These are phyloP conservation scores for Drosophila kepulauana DNA, from an alignment of 1,140 invertebrate species.

Conservation along the genomic window DNA sequence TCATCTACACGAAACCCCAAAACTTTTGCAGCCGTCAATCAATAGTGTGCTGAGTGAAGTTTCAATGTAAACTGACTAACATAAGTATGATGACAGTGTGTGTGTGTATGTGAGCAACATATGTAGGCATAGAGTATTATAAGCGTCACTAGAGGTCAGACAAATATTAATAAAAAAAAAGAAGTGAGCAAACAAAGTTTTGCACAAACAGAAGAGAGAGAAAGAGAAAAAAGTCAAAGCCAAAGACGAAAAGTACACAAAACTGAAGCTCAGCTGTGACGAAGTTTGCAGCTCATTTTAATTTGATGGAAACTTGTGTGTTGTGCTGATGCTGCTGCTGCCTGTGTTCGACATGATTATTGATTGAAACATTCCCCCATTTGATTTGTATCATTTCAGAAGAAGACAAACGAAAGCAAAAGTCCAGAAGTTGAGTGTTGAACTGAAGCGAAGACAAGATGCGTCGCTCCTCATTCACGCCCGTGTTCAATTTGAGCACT, in stretches of 20 bases:
- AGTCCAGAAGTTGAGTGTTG: no score
- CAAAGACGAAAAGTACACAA: slow-evolving; percentile 1
- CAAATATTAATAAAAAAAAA: slow-evolving; percentile 1
- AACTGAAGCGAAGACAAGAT: slow-evolving; percentile 64
- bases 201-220: background rate
- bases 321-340: background rate
- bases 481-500: slow-evolving; percentile 85
- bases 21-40: no score
- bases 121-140: no score
- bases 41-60: no score
- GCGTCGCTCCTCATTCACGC: slow-evolving; percentile 86
- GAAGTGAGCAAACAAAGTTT: background rate
- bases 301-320: slow-evolving; percentile 40
- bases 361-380: background rate
- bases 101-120: no score
- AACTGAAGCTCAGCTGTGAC: slow-evolving; percentile 61
- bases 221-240: background rate
- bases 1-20: no score
- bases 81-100: no score
- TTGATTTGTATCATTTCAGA: no score
- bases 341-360: background rate
- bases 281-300: slow-evolving; percentile 56
- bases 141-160: background rate
- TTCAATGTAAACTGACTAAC: no score
- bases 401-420: no score